Base-by-base conservation (phyloP, 2,888 invertebrate species). In the Chalcis sispes region DNA sequence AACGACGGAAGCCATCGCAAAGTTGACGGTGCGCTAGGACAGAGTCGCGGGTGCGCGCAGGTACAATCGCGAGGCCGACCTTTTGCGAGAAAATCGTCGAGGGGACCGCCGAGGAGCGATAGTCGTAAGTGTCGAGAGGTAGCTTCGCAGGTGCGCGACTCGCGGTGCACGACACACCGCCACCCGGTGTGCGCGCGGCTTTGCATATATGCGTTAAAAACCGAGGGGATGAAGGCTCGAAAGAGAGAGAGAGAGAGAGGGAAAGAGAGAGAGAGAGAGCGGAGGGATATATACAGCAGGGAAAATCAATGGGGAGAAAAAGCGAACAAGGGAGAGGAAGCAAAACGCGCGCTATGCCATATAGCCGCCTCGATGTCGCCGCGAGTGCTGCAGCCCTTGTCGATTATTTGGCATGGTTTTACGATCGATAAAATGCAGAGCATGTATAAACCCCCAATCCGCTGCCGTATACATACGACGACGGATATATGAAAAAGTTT, bases 391-490 rank as follows among this genome's bases (percentile, higher is more conserved):
- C 23, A 36, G 61, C 52, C 52, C 20, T 42, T 23, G 18, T 52
- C 66, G 25, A 25, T 48, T 58, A 69, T 52, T 71, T 62, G 61
- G 52, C 61, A 71, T 70, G 52, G 52, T 42, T 61, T 70, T 50
- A 61, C 54, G 62, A 71, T 71, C 71, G 71, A 71, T 71, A 62
- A 54, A 8, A n/a, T n/a, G n/a, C n/a, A n/a, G n/a, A n/a, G n/a
- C 18, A 29, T 27, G 42, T 46, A 67, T n/a, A 58, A 58, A 46
- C 54, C 40, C 50, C 2, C 42, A 54, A 40, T 54, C 54, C 18
- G 13, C 42, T 13, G 13, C 7, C 4, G 46, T 29, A 1, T 42
- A 20, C 15, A 13, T 29, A 23, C 2, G 15, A 25, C 27, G 54
- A 15, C 4, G 10, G 10, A 36, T 36, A 10, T 54, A 54, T 23